Percentiles rank a stretch among this genome's conserved stretches.
Evolutionary conservation across 2,113 vertebrate genomes (phyloP).

Genomic region (Indicator maculatus): DNA sequence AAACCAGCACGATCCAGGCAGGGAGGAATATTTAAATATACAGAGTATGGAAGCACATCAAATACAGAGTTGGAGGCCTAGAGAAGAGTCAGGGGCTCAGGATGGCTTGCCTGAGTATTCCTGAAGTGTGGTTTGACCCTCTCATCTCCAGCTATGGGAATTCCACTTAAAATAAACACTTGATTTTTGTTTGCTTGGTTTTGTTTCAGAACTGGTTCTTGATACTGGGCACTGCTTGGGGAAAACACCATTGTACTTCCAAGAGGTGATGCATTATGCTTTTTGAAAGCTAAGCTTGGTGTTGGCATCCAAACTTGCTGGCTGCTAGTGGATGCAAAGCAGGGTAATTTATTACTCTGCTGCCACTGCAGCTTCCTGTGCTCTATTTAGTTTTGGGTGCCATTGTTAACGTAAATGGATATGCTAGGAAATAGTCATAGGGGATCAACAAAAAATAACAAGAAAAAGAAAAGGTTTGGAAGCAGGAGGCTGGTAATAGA

Average conservation of each 20-base stretch:
- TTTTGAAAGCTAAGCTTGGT: constrained; percentile 5
- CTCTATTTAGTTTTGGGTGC: neutral
- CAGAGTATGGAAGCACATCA: neutral
- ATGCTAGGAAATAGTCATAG: neutral
- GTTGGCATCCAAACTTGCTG: neutral
- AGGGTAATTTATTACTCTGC: neutral
- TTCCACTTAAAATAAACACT: neutral
- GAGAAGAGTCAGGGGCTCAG: neutral
- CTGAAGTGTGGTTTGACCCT: neutral
- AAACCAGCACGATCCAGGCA: neutral
- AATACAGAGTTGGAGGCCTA: neutral
- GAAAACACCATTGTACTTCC: neutral
- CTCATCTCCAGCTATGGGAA: neutral
- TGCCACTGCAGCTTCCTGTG: neutral
- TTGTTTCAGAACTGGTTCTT: neutral
- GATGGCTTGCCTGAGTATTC: neutral
- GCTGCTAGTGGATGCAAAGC: neutral
- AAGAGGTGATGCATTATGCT: neutral
- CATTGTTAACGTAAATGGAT: neutral
- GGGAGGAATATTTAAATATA: neutral
- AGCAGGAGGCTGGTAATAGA: neutral
- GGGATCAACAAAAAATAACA: neutral
- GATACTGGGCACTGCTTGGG: neutral
- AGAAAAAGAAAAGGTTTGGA: neutral
- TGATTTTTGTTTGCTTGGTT: neutral